Evolutionary conservation across 2,888 invertebrate species (phyloP), one percentile per base, ranked within the genome.

Genomic region (Polymixis flavicincta): DNA sequence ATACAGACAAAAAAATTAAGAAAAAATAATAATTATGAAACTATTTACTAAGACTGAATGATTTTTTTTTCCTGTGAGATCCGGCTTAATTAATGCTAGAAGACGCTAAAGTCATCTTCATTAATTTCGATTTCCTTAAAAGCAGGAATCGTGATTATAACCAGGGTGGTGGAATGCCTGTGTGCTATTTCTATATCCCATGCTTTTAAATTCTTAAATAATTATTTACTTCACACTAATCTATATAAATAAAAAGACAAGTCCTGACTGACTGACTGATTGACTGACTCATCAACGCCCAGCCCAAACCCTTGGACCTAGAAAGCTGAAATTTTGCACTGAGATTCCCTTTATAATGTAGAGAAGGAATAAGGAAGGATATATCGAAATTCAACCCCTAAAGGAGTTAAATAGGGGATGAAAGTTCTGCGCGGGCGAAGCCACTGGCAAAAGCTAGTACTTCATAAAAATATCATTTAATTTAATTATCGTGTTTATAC

Each of bases 161-260:
- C 13, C 2, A n/a, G n/a, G 59, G 79, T 79, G 80, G 42, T 25
- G 70, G 69, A 52, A 22, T 32, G 19, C 2, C 19, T 22, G 17
- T n/a, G 19, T 42, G n/a, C 13, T 70, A 14, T 55, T 32, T 0
- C 25, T 48, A 60, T 68, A 17, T 25, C 4, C n/a, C n/a, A 59
- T 28, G 32, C 25, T 50, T 50, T 50, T 17, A 22, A 28, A 9
- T 55, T 14, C 17, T 9, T 25, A 32, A 37, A 50, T 57, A 22
- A 22, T 25, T 67, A 25, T 63, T 74, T 73, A 48, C 28, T 19
- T 67, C 60, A 37, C n/a, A 60, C n/a, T n/a, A n/a, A n/a, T n/a
- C n/a, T n/a, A n/a, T n/a, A n/a, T n/a, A n/a, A n/a, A n/a, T n/a
- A n/a, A n/a, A n/a, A n/a, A n/a, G n/a, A n/a, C n/a, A n/a, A n/a